Conservation (phyloP, 2,888 invertebrate species). For the Aleiodes testaceus region DNA sequence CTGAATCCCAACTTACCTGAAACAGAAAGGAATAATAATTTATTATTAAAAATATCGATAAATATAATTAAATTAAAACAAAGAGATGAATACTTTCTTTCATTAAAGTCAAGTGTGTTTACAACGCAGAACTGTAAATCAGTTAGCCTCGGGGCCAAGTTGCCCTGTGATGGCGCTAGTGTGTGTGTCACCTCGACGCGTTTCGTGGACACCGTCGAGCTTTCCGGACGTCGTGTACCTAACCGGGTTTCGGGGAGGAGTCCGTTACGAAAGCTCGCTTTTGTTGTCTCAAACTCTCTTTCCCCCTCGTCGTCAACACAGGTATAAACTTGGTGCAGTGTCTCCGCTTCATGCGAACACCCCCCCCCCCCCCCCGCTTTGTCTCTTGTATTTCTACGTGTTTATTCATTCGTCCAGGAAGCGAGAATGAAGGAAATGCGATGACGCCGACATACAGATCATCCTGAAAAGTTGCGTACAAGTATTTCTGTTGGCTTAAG, state of each 20-base stretch:
- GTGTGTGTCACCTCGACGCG: constrained; percentile 50
- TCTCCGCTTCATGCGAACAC: constrained; percentile 66
- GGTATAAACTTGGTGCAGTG: constrained; percentile 54
- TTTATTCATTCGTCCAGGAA: constrained; percentile 70
- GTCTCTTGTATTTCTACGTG: constrained; percentile 46
- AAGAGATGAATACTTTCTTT: too few species aligned
- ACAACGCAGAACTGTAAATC: constrained; percentile 60
- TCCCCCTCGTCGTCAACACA: constrained; percentile 41
- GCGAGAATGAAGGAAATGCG: constrained; percentile 65
- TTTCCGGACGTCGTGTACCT: constrained; percentile 59
- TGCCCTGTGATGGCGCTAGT: constrained; percentile 39
- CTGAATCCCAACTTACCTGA: constrained; percentile 63
- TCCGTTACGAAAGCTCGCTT: constrained; percentile 35
- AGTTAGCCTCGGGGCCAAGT: constrained; percentile 49
- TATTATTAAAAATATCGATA: constrained; percentile 45
- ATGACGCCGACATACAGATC: constrained; percentile 60
- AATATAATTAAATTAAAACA: too few species aligned
- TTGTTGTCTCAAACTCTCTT: constrained; percentile 53
- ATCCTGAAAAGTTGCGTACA: constrained; percentile 37
- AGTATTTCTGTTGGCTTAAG: too few species aligned
- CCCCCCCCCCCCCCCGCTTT: neutral
- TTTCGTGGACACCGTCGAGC: constrained; percentile 54
- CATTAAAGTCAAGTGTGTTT: constrained; percentile 20
- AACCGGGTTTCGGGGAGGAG: constrained; percentile 27
- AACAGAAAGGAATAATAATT: constrained; percentile 57